Conservation (phyloP, 2,113 vertebrate species). For the Pogona vitticeps region DNA sequence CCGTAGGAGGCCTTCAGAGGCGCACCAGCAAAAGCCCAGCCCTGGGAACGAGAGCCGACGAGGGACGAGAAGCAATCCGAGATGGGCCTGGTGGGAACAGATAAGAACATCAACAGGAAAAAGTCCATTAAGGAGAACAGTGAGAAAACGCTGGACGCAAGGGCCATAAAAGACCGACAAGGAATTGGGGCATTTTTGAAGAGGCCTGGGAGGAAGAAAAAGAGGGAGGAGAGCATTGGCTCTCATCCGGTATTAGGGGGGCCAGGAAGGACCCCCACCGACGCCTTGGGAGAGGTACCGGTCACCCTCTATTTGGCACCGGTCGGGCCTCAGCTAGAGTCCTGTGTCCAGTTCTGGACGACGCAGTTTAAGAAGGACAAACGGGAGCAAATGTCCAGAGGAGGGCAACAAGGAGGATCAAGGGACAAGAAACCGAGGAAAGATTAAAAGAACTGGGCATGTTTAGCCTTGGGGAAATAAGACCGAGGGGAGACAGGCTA, state of each 20-base stretch:
- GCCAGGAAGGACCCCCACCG: not conserved
- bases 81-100: not conserved
- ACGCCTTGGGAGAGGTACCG: not conserved
- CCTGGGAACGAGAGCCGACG: not conserved
- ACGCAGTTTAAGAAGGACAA: no score
- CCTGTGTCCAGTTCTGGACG: no score
- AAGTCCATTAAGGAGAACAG: conserved; percentile 32
- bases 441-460: no score
- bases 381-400: no score
- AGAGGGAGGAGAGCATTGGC: not conserved
- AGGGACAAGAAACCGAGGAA: no score
- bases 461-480: no score
- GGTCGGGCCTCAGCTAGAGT: not conserved
- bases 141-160: conserved; percentile 12
- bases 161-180: not conserved
- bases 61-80: not conserved
- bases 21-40: no score
- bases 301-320: no score
- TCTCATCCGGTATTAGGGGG: not conserved
- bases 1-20: no score
- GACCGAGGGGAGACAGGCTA: no score
- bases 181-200: not conserved
- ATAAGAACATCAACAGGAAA: conserved; percentile 42
- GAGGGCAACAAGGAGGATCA: no score
- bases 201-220: not conserved